These are phyloP conservation scores for Nibea albiflora DNA, from an alignment of 2,113 vertebrate species.

Conservation along the genomic window DNA sequence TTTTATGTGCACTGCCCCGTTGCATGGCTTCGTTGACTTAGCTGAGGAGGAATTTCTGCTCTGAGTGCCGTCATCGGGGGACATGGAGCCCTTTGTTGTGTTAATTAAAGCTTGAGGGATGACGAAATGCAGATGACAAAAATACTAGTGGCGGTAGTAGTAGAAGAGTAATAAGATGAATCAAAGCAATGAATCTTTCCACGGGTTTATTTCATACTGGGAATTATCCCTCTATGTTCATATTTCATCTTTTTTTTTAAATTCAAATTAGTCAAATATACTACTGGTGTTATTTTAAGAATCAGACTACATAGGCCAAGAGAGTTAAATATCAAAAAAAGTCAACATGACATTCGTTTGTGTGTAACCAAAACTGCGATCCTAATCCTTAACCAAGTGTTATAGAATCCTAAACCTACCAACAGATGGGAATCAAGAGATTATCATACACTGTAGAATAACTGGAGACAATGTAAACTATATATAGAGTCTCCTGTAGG, in stretches of 20 bases:
- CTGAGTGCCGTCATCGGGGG: not conserved
- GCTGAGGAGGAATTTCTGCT: not conserved
- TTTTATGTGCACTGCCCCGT: not conserved
- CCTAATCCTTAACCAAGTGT: not conserved
- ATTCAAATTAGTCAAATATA: not conserved
- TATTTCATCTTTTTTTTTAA: not conserved
- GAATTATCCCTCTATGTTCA: not conserved
- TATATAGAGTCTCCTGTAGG: not conserved
- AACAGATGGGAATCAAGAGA: not conserved
- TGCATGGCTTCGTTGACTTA: not conserved
- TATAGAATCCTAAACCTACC: not conserved
- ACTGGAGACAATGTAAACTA: too few relatives aligned
- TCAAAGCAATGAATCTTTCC: not conserved
- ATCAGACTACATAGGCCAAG: not conserved
- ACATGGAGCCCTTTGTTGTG: conserved; percentile 9
- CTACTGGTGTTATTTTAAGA: not conserved
- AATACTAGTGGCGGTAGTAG: not conserved
- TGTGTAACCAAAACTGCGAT: too few relatives aligned
- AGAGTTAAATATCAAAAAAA: not conserved
- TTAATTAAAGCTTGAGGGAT: conserved; percentile 23
- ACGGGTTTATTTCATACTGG: not conserved
- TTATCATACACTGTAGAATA: not conserved
- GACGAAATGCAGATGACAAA: conserved; percentile 12
- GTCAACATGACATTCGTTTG: too few relatives aligned
- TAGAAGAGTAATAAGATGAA: not conserved